Evolutionary conservation across 2,113 vertebrate species (phyloP).

Genomic region (Mustelus asterias): DNA sequence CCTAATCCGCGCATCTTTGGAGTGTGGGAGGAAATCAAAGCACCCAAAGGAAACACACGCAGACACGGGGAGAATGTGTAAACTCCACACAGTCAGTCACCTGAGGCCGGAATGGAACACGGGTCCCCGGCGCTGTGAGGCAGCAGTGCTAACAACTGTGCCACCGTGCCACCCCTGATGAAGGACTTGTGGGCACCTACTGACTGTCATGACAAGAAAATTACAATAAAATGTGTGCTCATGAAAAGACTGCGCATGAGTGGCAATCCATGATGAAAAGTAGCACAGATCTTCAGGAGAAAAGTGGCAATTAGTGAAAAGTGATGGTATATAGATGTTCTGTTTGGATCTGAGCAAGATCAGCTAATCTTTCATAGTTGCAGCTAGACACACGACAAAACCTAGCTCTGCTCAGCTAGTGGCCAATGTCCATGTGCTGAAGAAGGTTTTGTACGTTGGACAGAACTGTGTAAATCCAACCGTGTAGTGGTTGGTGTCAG

Average conservation of each 20-base stretch:
- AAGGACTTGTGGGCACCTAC: not conserved
- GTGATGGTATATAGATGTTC: not conserved
- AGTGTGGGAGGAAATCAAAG: too few species aligned
- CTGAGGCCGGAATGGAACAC: too few species aligned
- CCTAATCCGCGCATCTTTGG: too few species aligned
- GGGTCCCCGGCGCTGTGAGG: too few species aligned
- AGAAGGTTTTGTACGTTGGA: not conserved
- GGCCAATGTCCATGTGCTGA: not conserved
- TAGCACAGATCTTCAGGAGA: not conserved
- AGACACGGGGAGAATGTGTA: too few species aligned
- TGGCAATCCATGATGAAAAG: not conserved
- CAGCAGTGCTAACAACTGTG: too few species aligned
- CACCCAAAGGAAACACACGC: too few species aligned
- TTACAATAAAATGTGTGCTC: not conserved
- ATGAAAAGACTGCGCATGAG: not conserved
- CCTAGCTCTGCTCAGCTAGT: not conserved
- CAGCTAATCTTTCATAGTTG: not conserved
- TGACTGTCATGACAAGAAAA: not conserved
- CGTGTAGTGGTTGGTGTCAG: not conserved
- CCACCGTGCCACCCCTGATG: too few species aligned
- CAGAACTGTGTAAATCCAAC: not conserved
- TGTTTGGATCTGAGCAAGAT: not conserved
- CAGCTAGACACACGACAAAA: not conserved
- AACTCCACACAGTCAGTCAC: too few species aligned
- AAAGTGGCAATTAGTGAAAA: not conserved